Conservation (phyloP, 2,797 vertebrate species). For the Synanceia verrucosa region DNA sequence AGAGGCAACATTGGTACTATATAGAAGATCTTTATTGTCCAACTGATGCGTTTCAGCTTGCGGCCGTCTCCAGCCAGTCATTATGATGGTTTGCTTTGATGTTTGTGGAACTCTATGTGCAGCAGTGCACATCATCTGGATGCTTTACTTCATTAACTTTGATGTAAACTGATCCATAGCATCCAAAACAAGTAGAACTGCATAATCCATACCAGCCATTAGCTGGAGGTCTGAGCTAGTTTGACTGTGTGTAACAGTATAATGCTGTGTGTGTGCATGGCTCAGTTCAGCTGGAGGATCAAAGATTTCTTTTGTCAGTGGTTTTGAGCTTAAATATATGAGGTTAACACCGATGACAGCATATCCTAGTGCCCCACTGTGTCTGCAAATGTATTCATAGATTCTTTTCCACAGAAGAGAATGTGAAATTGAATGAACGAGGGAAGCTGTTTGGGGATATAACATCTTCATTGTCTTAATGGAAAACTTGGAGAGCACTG, state of each 20-base stretch:
- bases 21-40: background rate
- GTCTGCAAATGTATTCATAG: conserved; percentile 13
- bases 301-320: background rate
- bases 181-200: background rate
- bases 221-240: background rate
- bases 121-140: background rate
- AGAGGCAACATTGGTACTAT: background rate
- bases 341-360: conserved; percentile 10
- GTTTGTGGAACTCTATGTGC: rapidly evolving
- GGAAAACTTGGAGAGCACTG: conserved; percentile 38
- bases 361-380: background rate
- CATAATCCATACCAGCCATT: background rate
- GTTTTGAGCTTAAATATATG: conserved; percentile 14
- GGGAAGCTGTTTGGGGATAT: conserved; percentile 1
- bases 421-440: conserved; percentile 4
- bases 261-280: background rate
- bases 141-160: background rate
- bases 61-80: background rate
- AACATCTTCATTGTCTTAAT: conserved; percentile 54
- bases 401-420: conserved; percentile 11
- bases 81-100: background rate
- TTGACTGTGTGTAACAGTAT: background rate
- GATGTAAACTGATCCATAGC: background rate
- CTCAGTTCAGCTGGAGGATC: background rate
- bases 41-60: background rate